Evolutionary conservation across 2,113 vertebrate genomes (phyloP).

Genomic region (Ptyas mucosa): DNA sequence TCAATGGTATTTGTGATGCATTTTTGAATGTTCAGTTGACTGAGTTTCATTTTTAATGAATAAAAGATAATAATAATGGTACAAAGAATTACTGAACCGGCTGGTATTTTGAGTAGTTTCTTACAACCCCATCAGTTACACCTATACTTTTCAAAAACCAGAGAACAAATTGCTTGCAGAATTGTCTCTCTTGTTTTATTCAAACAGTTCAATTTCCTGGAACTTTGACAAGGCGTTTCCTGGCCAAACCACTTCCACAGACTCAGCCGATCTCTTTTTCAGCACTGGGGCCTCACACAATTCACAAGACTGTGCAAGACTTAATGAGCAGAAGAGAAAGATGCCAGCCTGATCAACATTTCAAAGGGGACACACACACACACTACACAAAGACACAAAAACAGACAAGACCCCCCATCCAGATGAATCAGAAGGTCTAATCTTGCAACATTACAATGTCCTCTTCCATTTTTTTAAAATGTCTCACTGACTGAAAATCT

Average conservation of each 20-base stretch:
- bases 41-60: too few species aligned
- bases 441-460: not conserved
- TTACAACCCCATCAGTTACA: not conserved
- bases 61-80: not conserved
- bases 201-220: constrained; percentile 11
- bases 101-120: not conserved
- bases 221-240: not conserved
- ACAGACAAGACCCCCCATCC: not conserved
- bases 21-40: too few species aligned
- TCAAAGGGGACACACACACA: not conserved
- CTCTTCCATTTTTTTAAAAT: not conserved
- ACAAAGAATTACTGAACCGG: not conserved
- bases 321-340: not conserved
- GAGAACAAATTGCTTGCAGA: not conserved
- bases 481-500: not conserved
- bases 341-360: not conserved
- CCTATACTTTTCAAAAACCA: not conserved
- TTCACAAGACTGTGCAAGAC: too few species aligned
- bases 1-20: too few species aligned
- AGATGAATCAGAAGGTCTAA: not conserved
- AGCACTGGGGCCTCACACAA: not conserved
- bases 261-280: not conserved
- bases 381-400: too few species aligned
- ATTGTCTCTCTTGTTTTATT: not conserved
- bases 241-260: not conserved